Conservation (phyloP, 2,113 vertebrate species). For the Phaethon lepturus region DNA sequence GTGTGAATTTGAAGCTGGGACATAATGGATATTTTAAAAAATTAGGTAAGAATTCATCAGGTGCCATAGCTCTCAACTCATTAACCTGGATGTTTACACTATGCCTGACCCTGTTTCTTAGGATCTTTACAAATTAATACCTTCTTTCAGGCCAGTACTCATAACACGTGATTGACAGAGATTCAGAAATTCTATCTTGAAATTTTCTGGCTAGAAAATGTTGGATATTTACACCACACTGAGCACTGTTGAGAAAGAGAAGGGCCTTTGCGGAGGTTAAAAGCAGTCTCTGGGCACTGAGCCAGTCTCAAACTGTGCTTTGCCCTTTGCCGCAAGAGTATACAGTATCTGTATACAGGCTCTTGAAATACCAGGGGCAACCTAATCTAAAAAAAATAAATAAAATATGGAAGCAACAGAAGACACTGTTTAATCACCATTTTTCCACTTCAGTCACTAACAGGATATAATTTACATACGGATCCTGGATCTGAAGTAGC, state of each 20-base stretch:
- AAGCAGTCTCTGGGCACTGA: slow-evolving; percentile 27
- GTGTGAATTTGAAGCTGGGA: not conserved
- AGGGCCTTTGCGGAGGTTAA: slow-evolving; percentile 9
- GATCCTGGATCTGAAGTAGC: not conserved
- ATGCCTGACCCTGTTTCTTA: not conserved
- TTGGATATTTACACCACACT: not conserved
- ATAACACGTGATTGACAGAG: not conserved
- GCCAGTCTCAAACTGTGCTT: slow-evolving; percentile 22
- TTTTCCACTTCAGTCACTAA: not conserved
- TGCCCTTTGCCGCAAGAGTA: not conserved
- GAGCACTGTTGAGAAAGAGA: not conserved
- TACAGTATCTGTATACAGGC: not conserved
- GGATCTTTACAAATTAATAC: not conserved
- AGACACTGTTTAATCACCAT: not conserved
- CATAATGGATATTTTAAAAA: not conserved
- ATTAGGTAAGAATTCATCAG: not conserved
- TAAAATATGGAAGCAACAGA: not conserved
- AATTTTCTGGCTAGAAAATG: not conserved
- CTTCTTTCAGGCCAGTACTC: not conserved
- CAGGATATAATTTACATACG: not conserved
- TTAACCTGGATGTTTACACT: not conserved
- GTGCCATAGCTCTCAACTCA: not conserved
- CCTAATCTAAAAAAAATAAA: not conserved
- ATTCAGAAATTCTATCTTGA: not conserved
- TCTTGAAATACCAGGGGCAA: not conserved